These are phyloP conservation scores for Gallinago jamesoni DNA, from an alignment of 2,113 vertebrate genomes.

Conservation along the genomic window DNA sequence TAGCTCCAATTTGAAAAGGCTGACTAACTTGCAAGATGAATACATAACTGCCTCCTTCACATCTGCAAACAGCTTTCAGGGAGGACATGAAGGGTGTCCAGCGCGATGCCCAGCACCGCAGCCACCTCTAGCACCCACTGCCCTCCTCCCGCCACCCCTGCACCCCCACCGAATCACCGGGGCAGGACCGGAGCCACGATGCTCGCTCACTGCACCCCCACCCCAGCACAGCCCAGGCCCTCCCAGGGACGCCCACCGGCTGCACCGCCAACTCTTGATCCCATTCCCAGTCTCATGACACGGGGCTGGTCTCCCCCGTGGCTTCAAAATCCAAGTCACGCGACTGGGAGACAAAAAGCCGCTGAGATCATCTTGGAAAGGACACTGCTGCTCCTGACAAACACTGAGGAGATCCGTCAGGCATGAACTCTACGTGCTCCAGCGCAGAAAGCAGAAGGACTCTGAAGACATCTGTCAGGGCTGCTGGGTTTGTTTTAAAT, in stretches of 20 bases:
- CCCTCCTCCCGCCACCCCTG: background rate
- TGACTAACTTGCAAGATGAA: background rate
- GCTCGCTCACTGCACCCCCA: background rate
- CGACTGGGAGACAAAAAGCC: background rate
- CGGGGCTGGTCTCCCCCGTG: background rate
- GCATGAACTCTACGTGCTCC: background rate
- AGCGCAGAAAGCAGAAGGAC: background rate
- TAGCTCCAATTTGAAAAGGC: background rate
- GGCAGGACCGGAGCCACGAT: rapidly evolving
- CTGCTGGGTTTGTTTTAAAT: background rate
- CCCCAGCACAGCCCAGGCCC: background rate
- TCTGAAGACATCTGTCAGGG: background rate
- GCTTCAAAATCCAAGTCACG: conserved; percentile 9
- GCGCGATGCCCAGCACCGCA: rapidly evolving
- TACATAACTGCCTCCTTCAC: rapidly evolving
- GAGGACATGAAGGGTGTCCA: rapidly evolving
- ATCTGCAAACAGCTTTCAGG: background rate
- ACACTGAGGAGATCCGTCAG: background rate
- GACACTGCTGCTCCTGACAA: background rate
- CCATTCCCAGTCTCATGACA: background rate
- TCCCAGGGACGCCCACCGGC: background rate
- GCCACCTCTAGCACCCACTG: background rate
- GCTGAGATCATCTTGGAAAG: conserved; percentile 11
- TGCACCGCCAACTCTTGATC: background rate
- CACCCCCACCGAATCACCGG: background rate